Base-by-base conservation (phyloP, 2,113 vertebrate genomes). In the Pampusana beccarii region DNA sequence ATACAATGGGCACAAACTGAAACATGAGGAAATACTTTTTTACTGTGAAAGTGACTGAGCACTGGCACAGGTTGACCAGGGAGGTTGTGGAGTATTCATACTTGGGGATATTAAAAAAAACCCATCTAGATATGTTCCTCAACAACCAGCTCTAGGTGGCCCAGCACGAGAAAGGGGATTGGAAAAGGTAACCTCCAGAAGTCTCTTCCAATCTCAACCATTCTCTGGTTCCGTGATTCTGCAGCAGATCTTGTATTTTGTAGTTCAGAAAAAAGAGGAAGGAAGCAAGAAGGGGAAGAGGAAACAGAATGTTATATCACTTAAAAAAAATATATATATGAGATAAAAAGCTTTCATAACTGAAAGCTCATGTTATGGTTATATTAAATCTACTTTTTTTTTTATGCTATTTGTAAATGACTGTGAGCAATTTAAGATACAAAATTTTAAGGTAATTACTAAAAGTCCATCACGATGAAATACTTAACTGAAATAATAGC, bases 111-210 rank as follows among this genome's bases (percentile, higher is more conserved):
- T 72, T 85, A 3, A 78, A 58, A 85, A 73, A 8, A 0, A n/a
- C n/a, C n/a, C 17, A 4, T 46, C 28, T 57, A 12, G 50, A 19
- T 19, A 14, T 15, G 31, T 5, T 28, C 56, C 25, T 71, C 33
- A 5, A 23, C 10, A 90, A 46, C 11, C 42, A 71, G 10, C 2
- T 73, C 7, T 50, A 38, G 24, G 23, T 84, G 16, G 48, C 2
- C 31, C 2, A 72, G 29, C 28, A 51, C 78, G 50, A 78, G 5
- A 2, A n/a, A 4, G 2, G 6, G 1, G 2, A 0, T 6, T 71
- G 15, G 31, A 54, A 29, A 57, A 77, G 9, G 5, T 25, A 6
- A 67, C 14, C 20, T 72, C 29, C 36, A 77, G 36, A 67, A 3
- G 10, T 31, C 1, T 1, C 20, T 90, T 88, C 34, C 21, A 73